phyloP scores from a whole-genome alignment of 2,797 vertebrate genomes.

The Macropodus opercularis region DNA sequence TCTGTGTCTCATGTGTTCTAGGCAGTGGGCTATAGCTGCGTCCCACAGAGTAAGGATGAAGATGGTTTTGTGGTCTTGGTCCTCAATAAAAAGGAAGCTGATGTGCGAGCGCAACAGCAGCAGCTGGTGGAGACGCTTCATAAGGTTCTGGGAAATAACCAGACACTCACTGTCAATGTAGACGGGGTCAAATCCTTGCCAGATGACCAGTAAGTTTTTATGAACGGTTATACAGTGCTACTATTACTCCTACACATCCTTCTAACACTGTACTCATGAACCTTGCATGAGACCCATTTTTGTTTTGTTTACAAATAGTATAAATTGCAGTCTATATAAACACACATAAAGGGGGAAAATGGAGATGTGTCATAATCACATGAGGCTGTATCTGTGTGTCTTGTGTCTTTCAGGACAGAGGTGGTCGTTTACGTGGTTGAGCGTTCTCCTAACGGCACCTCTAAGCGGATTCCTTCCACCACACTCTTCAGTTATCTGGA shows the following conservation, averaged over 20 bases:
- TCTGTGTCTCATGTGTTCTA: constrained; percentile 52
- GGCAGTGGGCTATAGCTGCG: constrained; percentile 95
- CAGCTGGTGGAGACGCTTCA: constrained; percentile 94
- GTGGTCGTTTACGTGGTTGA: constrained; percentile 95
- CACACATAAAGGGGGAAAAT: no score
- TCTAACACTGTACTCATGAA: no score
- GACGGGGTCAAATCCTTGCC: constrained; percentile 93
- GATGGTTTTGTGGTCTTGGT: constrained; percentile 92
- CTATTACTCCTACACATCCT: neutral
- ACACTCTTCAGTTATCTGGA: constrained; percentile 88
- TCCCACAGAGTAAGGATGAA: constrained; percentile 93
- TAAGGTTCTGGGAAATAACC: constrained; percentile 91
- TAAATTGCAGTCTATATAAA: neutral
- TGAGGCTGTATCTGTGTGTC: neutral
- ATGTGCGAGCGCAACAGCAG: constrained; percentile 92
- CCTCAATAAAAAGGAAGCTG: constrained; percentile 92
- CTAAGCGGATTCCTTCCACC: constrained; percentile 90
- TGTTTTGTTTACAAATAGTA: no score
- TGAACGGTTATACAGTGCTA: neutral
- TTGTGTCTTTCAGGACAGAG: constrained; percentile 85
- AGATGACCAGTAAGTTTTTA: constrained; percentile 89
- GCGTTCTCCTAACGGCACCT: constrained; percentile 94
- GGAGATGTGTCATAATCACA: neutral
- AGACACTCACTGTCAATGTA: constrained; percentile 91
- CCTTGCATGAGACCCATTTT: no score